A percentile compares a stretch with the other conserved stretches of the same genome.
Conservation (phyloP, 1,140 invertebrate species). For the Glossosoma conforme region DNA sequence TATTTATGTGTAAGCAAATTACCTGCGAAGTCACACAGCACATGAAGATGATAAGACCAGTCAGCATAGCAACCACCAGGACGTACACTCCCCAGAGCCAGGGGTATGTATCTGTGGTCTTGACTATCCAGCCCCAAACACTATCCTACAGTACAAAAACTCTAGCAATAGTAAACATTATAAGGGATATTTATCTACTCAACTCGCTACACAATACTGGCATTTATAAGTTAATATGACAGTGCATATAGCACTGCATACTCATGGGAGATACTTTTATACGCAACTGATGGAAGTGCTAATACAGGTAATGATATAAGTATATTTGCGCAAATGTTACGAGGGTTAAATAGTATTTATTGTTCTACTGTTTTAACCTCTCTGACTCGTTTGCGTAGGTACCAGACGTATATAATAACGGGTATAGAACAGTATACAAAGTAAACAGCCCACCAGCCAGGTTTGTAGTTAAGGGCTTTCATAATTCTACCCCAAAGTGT, state of each 20-base stretch:
- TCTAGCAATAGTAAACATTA: constrained; percentile 12
- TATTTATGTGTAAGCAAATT: constrained; percentile 25
- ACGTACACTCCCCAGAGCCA: constrained; percentile 89
- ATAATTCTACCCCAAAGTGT: constrained; percentile 68
- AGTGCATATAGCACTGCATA: no score
- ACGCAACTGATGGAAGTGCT: no score
- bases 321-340: no score
- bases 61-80: constrained; percentile 70
- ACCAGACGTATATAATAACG: constrained; percentile 63
- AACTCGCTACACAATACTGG: no score
- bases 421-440: constrained; percentile 71
- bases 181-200: no score
- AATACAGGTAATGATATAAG: no score
- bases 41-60: constrained; percentile 73
- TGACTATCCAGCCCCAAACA: constrained; percentile 71
- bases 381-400: constrained; percentile 57
- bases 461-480: constrained; percentile 68
- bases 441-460: constrained; percentile 73
- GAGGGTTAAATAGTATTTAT: no score
- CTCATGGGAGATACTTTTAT: no score
- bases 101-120: constrained; percentile 82
- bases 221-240: no score
- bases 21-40: constrained; percentile 69
- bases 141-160: constrained; percentile 62
- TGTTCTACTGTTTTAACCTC: constrained; percentile 63